A percentile compares a stretch with the other conserved stretches of the same genome.
Conservation (phyloP, 2,113 vertebrate genomes). For the Marcusenius ussheri region DNA sequence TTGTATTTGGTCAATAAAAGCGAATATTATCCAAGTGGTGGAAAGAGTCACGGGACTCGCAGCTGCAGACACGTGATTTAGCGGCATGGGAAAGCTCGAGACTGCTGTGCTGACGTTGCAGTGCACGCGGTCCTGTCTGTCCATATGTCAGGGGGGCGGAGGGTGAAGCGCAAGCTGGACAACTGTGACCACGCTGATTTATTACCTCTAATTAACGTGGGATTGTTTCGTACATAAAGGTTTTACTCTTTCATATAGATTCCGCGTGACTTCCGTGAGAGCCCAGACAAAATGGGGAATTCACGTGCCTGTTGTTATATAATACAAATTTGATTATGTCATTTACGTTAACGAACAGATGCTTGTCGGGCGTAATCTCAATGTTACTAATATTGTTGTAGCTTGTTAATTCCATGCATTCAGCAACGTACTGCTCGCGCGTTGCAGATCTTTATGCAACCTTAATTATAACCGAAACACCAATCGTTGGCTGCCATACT, state of each 20-base stretch:
- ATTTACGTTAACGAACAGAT: neutral
- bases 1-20: neutral
- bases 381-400: neutral
- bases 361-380: neutral
- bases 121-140: conserved; percentile 5
- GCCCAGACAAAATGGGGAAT: neutral
- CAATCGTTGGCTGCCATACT: neutral
- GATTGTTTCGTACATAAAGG: conserved; percentile 1
- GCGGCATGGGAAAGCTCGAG: conserved; percentile 6
- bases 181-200: neutral
- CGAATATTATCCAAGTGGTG: neutral
- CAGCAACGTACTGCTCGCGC: neutral
- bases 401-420: neutral
- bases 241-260: neutral
- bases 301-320: neutral
- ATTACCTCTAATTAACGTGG: neutral
- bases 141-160: neutral
- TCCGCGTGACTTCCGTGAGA: neutral
- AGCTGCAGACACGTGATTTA: conserved; percentile 11
- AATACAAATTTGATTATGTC: neutral
- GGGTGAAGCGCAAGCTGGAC: neutral
- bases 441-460: neutral
- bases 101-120: conserved; percentile 15
- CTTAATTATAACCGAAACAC: neutral
- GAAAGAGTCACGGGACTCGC: neutral